Evolutionary conservation across 1,140 invertebrate species (phyloP).

Genomic region (Octopus sinensis): DNA sequence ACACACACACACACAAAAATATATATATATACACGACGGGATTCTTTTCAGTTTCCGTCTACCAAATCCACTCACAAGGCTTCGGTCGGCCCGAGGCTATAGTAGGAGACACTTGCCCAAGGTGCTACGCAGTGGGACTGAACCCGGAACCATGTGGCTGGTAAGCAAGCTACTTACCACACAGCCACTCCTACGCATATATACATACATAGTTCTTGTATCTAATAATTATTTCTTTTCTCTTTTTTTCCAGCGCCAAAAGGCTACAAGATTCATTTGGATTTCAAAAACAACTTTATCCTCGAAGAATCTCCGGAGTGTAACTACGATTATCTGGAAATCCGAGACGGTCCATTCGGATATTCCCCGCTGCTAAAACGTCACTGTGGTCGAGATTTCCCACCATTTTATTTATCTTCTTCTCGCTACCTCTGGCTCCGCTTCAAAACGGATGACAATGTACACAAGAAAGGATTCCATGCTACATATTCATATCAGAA

Average conservation of each 20-base stretch:
- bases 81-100: too few relatives aligned
- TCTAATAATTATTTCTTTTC: neutral
- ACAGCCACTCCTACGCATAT: too few relatives aligned
- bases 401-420: conserved; percentile 73
- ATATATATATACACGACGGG: too few relatives aligned
- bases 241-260: conserved; percentile 67
- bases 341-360: conserved; percentile 79
- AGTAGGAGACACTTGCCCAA: too few relatives aligned
- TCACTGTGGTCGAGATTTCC: conserved; percentile 76
- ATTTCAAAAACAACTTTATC: conserved; percentile 78
- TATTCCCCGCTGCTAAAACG: conserved; percentile 70
- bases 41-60: too few relatives aligned
- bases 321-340: conserved; percentile 79
- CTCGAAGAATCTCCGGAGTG: conserved; percentile 72
- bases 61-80: too few relatives aligned
- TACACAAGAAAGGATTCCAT: conserved; percentile 78
- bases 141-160: too few relatives aligned
- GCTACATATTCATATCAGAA: conserved; percentile 66
- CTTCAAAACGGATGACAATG: conserved; percentile 80
- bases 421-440: conserved; percentile 77
- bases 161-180: too few relatives aligned
- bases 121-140: too few relatives aligned
- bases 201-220: too few relatives aligned
- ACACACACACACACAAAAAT: too few relatives aligned
- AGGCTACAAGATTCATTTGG: conserved; percentile 72